Evolutionary conservation across 2,797 vertebrate genomes (phyloP), one percentile per base, ranked within the genome.

Genomic region (Tamandua tetradactyla): DNA sequence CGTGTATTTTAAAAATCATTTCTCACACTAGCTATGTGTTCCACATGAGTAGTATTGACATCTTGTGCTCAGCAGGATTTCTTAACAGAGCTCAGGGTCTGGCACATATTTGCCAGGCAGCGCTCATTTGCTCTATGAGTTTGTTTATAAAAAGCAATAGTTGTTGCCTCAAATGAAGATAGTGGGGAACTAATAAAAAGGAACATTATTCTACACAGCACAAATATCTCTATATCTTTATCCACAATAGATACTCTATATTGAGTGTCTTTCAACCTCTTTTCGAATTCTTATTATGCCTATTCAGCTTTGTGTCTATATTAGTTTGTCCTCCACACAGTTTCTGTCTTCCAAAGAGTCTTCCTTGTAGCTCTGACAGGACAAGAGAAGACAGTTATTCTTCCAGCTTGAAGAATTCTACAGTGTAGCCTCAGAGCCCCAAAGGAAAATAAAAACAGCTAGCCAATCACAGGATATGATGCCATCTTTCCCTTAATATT

Each of bases 311-410:
- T 94, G 35, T 85, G 72, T 87, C 71, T 84, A 59, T 93, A 84
- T 83, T 90, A 92, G 49, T 94, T 71, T 94, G 82, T 94, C 87
- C 64, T 94, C 84, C 25, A 44, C 55, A 23, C 32, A 68, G 15
- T 62, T 62, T 14, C 35, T 95, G 95, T 95, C 76, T 89, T 81
- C 32, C 72, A 68, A 89, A 89, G 17, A 86, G 57, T 12, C 42
- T 35, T 59, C 42, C 37, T 78, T 37, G 42, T 52, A 85, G 72
- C 15, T 66, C 57, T 94, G 94, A 89, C 32, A 71, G 97, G 86
- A 78, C 84, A 86, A 96, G 75, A 74, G 47, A 96, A 74, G 4
- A 62, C 92, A 84, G 79, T 94, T 49, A 49, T 52, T 85, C 83
- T 79, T 9, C 78, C 64, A 68, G 93, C 93, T 97, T 94, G 84